These are phyloP conservation scores for Babylonia areolata DNA, from an alignment of 1,140 invertebrate genomes.

Conservation along the genomic window DNA sequence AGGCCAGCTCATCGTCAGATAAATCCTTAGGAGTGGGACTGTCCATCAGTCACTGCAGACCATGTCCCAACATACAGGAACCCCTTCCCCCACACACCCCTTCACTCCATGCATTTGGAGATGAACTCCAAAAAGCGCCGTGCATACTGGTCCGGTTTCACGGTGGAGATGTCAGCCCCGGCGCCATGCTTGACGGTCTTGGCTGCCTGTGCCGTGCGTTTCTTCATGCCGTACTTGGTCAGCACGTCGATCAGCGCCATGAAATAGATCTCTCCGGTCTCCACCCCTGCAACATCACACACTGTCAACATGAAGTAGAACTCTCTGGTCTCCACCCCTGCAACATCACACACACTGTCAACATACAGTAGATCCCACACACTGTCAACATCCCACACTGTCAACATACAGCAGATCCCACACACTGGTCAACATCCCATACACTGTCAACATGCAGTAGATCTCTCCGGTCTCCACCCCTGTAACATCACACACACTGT, in stretches of 20 bases:
- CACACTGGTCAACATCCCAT: too few species aligned
- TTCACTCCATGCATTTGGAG: conserved; percentile 70
- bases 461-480: conserved; percentile 89
- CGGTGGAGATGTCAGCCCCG: conserved; percentile 89
- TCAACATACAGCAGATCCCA: too few species aligned
- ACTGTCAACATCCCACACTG: too few species aligned
- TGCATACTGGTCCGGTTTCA: conserved; percentile 84
- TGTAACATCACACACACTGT: too few species aligned
- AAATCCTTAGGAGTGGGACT: too few species aligned
- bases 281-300: conserved; percentile 80
- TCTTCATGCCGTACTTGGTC: conserved; percentile 99
- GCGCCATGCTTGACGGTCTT: conserved; percentile 99
- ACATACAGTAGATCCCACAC: too few species aligned
- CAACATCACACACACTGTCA: too few species aligned
- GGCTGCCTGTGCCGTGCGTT: conserved; percentile 92
- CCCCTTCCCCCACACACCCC: too few species aligned
- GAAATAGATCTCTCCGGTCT: conserved; percentile 95
- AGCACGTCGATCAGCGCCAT: conserved; percentile 98
- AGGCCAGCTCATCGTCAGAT: too few species aligned
- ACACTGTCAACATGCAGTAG: conserved; percentile 98
- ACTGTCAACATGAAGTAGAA: conserved; percentile 99
- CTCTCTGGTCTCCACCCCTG: conserved; percentile 86
- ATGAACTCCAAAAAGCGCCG: conserved; percentile 99
- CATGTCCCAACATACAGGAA: too few species aligned
- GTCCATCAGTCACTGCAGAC: too few species aligned